Percentiles rank a stretch among this genome's conserved stretches.
Conservation (phyloP, 2,888 invertebrate species). For the Coenonympha glycerion region DNA sequence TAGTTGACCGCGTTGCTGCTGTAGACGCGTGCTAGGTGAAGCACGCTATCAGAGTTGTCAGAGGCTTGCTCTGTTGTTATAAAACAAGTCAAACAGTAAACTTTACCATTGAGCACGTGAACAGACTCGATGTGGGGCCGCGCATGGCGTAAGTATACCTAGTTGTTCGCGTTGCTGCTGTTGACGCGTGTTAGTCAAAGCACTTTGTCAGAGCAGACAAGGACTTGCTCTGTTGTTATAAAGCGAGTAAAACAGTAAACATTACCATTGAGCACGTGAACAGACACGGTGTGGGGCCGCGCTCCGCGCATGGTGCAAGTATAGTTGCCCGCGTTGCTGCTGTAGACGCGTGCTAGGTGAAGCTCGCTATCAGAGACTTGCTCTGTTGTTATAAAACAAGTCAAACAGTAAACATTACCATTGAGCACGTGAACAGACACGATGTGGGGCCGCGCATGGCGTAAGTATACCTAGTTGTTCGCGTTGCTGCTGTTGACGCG, state of each 20-base stretch:
- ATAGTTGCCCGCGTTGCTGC: conserved; percentile 81
- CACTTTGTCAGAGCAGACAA: background rate
- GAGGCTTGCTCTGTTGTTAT: conserved; percentile 69
- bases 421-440: too few relatives aligned
- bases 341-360: conserved; percentile 63
- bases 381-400: too few relatives aligned
- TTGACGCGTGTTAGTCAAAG: too few relatives aligned
- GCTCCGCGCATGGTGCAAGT: conserved; percentile 82
- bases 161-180: too few relatives aligned
- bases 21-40: conserved; percentile 64
- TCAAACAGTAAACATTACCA: too few relatives aligned
- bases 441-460: too few relatives aligned
- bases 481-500: too few relatives aligned
- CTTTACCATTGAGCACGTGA: too few relatives aligned
- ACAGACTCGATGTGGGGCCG: too few relatives aligned
- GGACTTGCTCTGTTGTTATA: background rate
- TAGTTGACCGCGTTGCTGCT: conserved; percentile 81
- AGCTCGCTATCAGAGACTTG: conserved; percentile 71
- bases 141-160: too few relatives aligned
- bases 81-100: too few relatives aligned
- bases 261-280: conserved; percentile 82
- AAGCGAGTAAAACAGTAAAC: background rate
- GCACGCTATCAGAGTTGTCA: conserved; percentile 68
- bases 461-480: too few relatives aligned
- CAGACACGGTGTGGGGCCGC: conserved; percentile 79